Percentiles rank a stretch among this genome's conserved stretches.
Evolutionary conservation across 2,797 vertebrate genomes (phyloP).

Genomic region (Bryconaethiops microstoma): DNA sequence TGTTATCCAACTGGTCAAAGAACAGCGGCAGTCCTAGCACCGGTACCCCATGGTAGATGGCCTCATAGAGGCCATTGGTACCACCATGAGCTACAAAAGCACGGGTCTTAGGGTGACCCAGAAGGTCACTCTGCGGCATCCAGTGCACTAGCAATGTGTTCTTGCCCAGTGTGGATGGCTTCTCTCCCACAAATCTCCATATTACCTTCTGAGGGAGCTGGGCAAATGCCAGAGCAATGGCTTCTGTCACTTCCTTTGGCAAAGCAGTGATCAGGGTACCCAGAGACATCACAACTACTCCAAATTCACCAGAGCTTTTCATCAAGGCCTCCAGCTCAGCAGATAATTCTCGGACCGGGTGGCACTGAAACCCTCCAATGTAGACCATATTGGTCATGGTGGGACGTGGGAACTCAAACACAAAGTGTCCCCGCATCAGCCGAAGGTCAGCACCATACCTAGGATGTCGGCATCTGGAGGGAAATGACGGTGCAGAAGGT

Average conservation of each 20-base stretch:
- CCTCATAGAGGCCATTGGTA: too few relatives aligned
- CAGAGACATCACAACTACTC: too few relatives aligned
- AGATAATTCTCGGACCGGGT: too few relatives aligned
- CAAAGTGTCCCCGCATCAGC: conserved; percentile 60
- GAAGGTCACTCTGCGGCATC: conserved; percentile 56
- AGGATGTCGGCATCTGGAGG: conserved; percentile 31
- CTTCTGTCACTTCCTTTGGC: conserved; percentile 36
- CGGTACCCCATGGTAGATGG: conserved; percentile 58
- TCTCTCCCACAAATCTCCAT: conserved; percentile 19
- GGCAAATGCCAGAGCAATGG: too few relatives aligned
- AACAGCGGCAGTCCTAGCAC: conserved; percentile 52
- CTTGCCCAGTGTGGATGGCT: conserved; percentile 43
- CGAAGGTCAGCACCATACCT: conserved; percentile 53
- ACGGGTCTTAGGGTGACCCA: conserved; percentile 54
- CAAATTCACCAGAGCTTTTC: too few relatives aligned
- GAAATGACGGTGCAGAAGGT: conserved; percentile 38
- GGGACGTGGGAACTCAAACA: conserved; percentile 62
- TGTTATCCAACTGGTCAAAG: conserved; percentile 54
- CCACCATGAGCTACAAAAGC: conserved; percentile 43
- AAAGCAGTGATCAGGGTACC: conserved; percentile 20
- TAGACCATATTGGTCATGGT: not conserved
- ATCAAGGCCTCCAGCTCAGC: too few relatives aligned
- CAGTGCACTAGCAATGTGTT: conserved; percentile 52
- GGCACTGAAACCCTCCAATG: too few relatives aligned
- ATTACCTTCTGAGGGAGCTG: too few relatives aligned